Base-by-base conservation (phyloP, 2,888 invertebrate species). In the Taphrorychus bicolor region DNA sequence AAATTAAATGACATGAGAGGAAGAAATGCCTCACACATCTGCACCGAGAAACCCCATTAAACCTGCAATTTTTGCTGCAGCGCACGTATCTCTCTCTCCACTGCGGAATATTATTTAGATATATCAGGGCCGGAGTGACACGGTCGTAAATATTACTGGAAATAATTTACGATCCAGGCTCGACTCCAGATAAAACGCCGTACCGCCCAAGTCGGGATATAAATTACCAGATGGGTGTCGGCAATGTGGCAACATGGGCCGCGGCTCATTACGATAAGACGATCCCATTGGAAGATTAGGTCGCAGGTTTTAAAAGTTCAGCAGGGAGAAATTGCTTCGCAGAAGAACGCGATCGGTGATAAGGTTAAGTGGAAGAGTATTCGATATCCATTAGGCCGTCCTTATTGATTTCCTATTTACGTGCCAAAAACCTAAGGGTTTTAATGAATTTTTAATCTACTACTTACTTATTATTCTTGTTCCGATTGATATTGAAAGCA, bases 121-220 rank as follows among this genome's bases (percentile, higher is more conserved):
- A 78, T 79, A 79, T 78, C 78, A 78, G 78, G 73, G 76, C 77
- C 77, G 77, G 76, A 79, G 76, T 80, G 78, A 77, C 79, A 76
- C 70, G 71, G 74, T 74, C 79, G 77, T 82, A 82, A 82, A 82
- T 81, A 81, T 80, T 81, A 80, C 78, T 77, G 78, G 79, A 78
- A 76, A 78, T 81, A 81, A 82, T 82, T 82, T 82, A 82, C 77
- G 75, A 75, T 77, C 77, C 70, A 74, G 62, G 41, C 76, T 76
- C 76, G 77, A 77, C 76, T 79, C 77, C 77, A 75, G 76, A 77
- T 74, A 77, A 75, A 76, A 76, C 72, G 75, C 72, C 75, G 51
- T 21, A 57, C 66, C 62, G 66, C 54, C 62, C 63, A 61, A 16
- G 73, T 76, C 76, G 73, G 62, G 67, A 62, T 74, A 75, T 74